phyloP scores from a whole-genome alignment of 2,113 vertebrate species.

The Ellobius talpinus region DNA sequence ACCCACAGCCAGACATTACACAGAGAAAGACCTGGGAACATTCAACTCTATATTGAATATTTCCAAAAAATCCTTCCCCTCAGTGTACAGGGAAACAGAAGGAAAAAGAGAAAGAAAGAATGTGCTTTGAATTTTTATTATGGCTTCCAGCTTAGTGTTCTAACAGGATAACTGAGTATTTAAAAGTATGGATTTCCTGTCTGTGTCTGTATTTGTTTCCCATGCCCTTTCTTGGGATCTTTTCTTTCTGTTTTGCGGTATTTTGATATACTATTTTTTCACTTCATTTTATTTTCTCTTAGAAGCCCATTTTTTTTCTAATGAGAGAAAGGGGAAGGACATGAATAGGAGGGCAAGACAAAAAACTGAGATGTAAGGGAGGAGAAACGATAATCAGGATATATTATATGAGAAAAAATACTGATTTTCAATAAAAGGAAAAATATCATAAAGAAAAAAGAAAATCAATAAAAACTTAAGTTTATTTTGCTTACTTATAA shows the following conservation, averaged over 20 bases:
- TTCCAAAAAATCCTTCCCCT: not conserved
- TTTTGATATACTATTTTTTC: not conserved
- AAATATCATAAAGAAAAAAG: not conserved
- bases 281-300: not conserved
- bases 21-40: not conserved
- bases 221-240: not conserved
- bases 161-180: rapidly evolving
- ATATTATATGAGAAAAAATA: not conserved
- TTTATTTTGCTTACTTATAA: not conserved
- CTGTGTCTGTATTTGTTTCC: not conserved
- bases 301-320: not conserved
- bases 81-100: not conserved
- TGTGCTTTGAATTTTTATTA: not conserved
- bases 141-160: not conserved
- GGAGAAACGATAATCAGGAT: not conserved
- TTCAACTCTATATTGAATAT: not conserved
- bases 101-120: not conserved
- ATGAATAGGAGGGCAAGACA: not conserved
- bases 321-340: not conserved
- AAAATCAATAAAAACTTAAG: not conserved
- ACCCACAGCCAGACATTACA: not conserved
- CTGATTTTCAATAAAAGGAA: not conserved
- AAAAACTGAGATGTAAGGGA: not conserved
- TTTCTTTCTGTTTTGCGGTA: not conserved
- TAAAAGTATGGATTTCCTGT: not conserved